Evolutionary conservation across 2,888 invertebrate genomes (phyloP), one percentile per base, ranked within the genome.

Genomic region (Tineola bisselliella): DNA sequence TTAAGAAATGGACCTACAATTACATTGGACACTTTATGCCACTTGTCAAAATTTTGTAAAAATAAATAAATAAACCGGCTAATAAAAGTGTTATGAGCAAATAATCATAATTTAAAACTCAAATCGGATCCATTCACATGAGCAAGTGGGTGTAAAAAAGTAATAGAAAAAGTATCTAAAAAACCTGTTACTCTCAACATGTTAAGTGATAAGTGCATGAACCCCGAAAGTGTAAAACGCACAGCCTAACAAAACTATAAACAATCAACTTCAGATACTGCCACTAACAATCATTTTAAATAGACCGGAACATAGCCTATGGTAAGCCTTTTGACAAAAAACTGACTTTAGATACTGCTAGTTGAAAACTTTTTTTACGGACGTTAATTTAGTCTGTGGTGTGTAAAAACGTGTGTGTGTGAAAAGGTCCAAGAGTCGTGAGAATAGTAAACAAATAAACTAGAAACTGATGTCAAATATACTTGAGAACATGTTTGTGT

Each of bases 381-480:
- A 38, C 38, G n/a, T 38, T 38, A 12, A 38, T 3, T 38, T n/a
- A 38, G n/a, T 8, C 48, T 48, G 48, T 48, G 48, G 48, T 17
- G 3, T 56, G 56, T 30, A 56, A 56, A 56, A 1, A n/a, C n/a
- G n/a, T n/a, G n/a, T n/a, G n/a, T n/a, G n/a, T n/a, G 56, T 8
- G 25, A 56, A 56, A 56, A 30, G 56, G 2, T 56, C 19, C n/a
- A 44, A 11, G 48, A 19, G n/a, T 56, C 56, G 56, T 56, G 56
- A 30, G 56, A 56, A 19, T 17, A 6, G 56, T 56, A 56, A 56
- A 56, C 56, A 56, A 25, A 56, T 30, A 56, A 56, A 25, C 8
- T 56, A 56, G 56, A 56, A 25, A 25, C 17, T 48, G 13, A 56
- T 18, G 56, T 11, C 56, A 56, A 56, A 56, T 12, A 56, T 11